A percentile compares a stretch with the other conserved stretches of the same genome.
Evolutionary conservation across 2,888 invertebrate genomes (phyloP).

Genomic region (Empis stercorea): DNA sequence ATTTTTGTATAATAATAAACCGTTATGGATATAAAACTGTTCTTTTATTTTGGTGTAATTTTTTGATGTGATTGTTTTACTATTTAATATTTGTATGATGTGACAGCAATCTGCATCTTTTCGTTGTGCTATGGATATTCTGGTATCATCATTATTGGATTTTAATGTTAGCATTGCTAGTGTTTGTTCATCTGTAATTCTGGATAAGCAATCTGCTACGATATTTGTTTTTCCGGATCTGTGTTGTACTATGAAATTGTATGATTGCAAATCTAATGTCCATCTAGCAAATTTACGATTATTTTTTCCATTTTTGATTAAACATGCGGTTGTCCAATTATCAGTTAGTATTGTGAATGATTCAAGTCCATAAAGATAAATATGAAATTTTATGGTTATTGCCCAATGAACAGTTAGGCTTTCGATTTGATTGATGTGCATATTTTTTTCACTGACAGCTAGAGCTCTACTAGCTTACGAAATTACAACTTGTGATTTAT

Average conservation of each 20-base stretch:
- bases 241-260: conserved; percentile 5
- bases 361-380: conserved; percentile 3
- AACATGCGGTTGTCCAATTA: conserved; percentile 6
- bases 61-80: no score
- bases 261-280: conserved; percentile 4
- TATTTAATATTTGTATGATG: neutral
- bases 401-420: neutral
- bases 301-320: conserved; percentile 4
- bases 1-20: conserved; percentile 4
- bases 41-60: neutral
- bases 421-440: neutral
- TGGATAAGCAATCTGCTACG: neutral
- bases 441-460: neutral
- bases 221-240: conserved; percentile 3
- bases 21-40: conserved; percentile 1
- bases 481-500: neutral
- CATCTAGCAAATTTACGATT: conserved; percentile 4
- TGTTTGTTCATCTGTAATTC: conserved; percentile 3
- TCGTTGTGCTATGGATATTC: conserved; percentile 2
- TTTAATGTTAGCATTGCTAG: neutral
- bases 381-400: conserved; percentile 1
- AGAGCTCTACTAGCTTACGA: neutral
- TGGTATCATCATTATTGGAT: conserved; percentile 3
- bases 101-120: neutral
- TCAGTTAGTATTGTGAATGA: conserved; percentile 2